These are phyloP conservation scores for Danaus chrysippus DNA, from an alignment of 2,888 invertebrate genomes.

Conservation along the genomic window DNA sequence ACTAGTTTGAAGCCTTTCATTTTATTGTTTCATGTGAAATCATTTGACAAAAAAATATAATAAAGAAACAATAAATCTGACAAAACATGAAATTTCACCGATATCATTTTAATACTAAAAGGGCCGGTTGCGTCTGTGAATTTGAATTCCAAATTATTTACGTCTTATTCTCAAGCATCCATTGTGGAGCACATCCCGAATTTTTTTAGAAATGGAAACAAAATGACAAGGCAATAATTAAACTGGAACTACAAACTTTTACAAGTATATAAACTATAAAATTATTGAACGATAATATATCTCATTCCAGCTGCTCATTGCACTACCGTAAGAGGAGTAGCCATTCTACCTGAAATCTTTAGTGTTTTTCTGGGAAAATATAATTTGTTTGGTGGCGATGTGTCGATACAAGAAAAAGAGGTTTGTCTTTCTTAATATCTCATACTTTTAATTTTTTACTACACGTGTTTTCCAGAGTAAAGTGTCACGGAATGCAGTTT, in stretches of 20 bases:
- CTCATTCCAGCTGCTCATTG: slow-evolving; percentile 19
- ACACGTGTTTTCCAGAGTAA: slow-evolving; percentile 2
- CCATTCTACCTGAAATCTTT: slow-evolving; percentile 18
- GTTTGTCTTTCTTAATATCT: background rate
- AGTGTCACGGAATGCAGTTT: slow-evolving; percentile 32
- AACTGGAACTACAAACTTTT: background rate
- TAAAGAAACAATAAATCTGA: no score
- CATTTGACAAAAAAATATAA: no score
- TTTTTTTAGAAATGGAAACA: no score
- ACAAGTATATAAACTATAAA: background rate
- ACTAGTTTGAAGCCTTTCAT: no score
- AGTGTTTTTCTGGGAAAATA: slow-evolving; percentile 14
- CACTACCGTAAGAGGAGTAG: slow-evolving; percentile 12
- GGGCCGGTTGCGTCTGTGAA: no score
- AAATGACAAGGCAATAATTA: slow-evolving; percentile 7
- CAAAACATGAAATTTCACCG: no score
- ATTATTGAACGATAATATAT: no score
- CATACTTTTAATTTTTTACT: background rate
- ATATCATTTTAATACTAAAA: no score
- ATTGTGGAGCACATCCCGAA: no score
- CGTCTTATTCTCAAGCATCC: no score
- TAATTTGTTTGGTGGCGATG: slow-evolving; percentile 8
- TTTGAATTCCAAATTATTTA: no score
- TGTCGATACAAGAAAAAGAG: slow-evolving; percentile 9
- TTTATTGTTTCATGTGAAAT: no score